These are phyloP conservation scores for Jordanella pulchra DNA, from an alignment of 2,797 vertebrate genomes.

Conservation along the genomic window DNA sequence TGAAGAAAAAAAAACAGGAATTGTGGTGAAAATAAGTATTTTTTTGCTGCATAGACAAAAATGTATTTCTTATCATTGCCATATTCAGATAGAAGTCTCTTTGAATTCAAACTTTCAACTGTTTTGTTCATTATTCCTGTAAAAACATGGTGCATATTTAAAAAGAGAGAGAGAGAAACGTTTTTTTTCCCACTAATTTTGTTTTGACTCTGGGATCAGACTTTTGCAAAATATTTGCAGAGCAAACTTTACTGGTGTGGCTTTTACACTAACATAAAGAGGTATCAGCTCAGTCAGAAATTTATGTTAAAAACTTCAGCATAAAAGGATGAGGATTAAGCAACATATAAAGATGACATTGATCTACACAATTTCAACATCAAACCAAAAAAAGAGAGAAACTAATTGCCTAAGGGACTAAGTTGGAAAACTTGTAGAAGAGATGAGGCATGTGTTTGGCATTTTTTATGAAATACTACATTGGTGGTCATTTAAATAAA, in stretches of 20 bases:
- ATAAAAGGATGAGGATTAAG: background rate
- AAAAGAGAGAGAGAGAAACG: background rate
- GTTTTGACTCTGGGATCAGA: background rate
- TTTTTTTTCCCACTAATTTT: background rate
- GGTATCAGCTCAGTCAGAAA: background rate
- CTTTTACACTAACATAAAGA: background rate
- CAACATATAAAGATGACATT: background rate
- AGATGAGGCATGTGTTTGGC: background rate
- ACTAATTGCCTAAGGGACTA: background rate
- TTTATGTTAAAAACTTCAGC: background rate
- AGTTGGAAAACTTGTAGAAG: background rate
- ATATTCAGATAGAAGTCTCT: background rate
- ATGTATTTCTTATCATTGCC: background rate
- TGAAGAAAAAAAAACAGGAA: constrained; percentile 40
- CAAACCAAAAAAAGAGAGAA: too few relatives aligned
- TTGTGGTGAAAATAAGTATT: constrained; percentile 42
- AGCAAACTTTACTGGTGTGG: background rate
- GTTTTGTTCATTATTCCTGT: background rate
- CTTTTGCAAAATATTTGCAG: background rate
- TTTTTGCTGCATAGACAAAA: constrained; percentile 20
- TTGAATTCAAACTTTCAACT: background rate
- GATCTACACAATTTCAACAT: background rate
- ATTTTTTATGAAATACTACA: background rate
- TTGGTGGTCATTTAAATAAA: background rate
- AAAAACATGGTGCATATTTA: background rate